Evolutionary conservation across 2,797 vertebrate species (phyloP).

Genomic region (Xenops minutus): DNA sequence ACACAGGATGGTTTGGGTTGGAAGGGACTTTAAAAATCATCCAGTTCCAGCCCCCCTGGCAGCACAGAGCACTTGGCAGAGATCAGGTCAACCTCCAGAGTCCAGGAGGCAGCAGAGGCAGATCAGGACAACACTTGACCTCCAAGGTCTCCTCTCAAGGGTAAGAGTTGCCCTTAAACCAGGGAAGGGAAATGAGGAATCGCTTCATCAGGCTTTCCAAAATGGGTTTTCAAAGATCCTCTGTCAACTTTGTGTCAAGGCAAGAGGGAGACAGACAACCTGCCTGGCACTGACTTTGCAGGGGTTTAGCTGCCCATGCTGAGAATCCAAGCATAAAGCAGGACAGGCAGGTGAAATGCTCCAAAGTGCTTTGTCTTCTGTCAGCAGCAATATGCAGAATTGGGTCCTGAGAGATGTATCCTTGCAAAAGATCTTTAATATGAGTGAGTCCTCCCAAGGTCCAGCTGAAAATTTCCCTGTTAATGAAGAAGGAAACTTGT

Average conservation of each 20-base stretch:
- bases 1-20: neutral
- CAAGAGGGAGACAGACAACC: neutral
- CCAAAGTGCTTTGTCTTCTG: neutral
- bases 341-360: neutral
- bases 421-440: neutral
- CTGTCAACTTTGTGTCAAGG: neutral
- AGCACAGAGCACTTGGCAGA: neutral
- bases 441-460: neutral
- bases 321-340: neutral
- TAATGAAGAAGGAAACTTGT: neutral
- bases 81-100: neutral
- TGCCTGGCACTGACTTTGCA: neutral
- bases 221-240: neutral
- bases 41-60: neutral
- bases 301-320: neutral
- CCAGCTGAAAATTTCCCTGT: neutral
- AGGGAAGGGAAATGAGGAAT: neutral
- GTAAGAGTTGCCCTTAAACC: neutral
- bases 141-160: neutral
- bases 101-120: neutral
- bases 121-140: neutral
- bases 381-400: neutral
- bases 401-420: neutral
- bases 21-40: neutral
- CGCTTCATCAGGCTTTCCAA: neutral